Evolutionary conservation across 2,797 vertebrate species (phyloP), one percentile per base, ranked within the genome.

Genomic region (Tragopan temminckii): DNA sequence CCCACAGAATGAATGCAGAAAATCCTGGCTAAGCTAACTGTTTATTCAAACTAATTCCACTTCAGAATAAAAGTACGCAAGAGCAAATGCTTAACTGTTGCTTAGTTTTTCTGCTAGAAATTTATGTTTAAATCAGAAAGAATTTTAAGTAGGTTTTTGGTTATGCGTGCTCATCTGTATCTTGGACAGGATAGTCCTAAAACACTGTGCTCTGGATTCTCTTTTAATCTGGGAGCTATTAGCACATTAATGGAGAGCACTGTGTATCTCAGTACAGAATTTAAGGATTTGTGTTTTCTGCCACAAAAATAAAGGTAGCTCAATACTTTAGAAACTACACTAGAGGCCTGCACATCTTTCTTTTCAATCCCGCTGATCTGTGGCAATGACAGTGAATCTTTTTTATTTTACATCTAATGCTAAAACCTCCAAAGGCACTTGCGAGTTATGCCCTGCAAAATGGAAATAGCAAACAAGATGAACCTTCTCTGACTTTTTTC

Each of bases 51-150:
- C 85, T 92, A 94, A 95, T 94, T 91, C 91, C 2, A 1, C 89
- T 93, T 94, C 93, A 95, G 89, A 95, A 88, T 86, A 93, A 86
- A 93, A 96, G 80, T 52, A 94, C 91, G 57, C 85, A 94, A 63
- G 63, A 72, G 55, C 67, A 87, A 85, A 82, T 64, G 40, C 94
- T 95, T 95, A 88, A 94, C 89, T 83, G 74, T 95, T 90, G 83
- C 83, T 80, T 87, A 59, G 70, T 45, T 93, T 82, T 91, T 50
- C 88, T 57, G 55, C 40, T 90, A 45, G 74, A 76, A 79, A 61
- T 67, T 18, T 69, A 29, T 80, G 36, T 21, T 90, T 88, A 72
- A 19, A 14, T 29, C 45, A 76, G 62, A 36, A 78, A 68, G 85
- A 79, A 75, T 95, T 92, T 91, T 84, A 84, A 89, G 82, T 84